These are phyloP conservation scores for Conger conger DNA, from an alignment of 2,113 vertebrate genomes.

Conservation along the genomic window DNA sequence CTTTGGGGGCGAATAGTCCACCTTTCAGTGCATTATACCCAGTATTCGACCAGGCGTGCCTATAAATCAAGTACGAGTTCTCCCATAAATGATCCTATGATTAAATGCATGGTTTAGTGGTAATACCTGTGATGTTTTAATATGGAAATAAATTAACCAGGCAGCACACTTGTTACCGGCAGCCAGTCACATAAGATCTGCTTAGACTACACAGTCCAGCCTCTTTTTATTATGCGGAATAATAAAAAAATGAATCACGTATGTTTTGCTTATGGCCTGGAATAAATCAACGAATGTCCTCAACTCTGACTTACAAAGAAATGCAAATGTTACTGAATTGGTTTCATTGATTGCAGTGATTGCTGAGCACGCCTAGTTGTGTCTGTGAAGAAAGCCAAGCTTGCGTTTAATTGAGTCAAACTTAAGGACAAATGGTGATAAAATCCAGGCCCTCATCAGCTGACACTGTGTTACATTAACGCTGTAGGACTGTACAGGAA, in stretches of 20 bases:
- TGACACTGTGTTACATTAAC: neutral
- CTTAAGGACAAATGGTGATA: neutral
- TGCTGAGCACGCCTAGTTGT: neutral
- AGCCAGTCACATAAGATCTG: neutral
- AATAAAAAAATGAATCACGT: too few relatives aligned
- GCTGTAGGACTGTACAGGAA: neutral
- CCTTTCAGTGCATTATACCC: neutral
- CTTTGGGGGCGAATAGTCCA: neutral
- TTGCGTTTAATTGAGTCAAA: neutral
- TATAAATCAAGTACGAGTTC: slow-evolving; percentile 14
- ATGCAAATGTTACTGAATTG: neutral
- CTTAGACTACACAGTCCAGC: neutral
- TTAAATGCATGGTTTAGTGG: neutral
- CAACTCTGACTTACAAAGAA: neutral
- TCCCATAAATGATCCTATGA: neutral
- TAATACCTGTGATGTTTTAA: neutral
- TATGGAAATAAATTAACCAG: neutral
- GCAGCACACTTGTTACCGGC: neutral
- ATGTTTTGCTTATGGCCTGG: too few relatives aligned
- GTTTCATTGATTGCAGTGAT: neutral
- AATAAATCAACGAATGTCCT: neutral
- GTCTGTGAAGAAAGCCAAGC: neutral
- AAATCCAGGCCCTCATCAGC: neutral
- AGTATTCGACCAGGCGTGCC: neutral
- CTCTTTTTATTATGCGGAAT: too few relatives aligned